Percentiles rank a stretch among this genome's conserved stretches.
phyloP scores from a whole-genome alignment of 2,113 vertebrate species.

The Xiphophorus hellerii region DNA sequence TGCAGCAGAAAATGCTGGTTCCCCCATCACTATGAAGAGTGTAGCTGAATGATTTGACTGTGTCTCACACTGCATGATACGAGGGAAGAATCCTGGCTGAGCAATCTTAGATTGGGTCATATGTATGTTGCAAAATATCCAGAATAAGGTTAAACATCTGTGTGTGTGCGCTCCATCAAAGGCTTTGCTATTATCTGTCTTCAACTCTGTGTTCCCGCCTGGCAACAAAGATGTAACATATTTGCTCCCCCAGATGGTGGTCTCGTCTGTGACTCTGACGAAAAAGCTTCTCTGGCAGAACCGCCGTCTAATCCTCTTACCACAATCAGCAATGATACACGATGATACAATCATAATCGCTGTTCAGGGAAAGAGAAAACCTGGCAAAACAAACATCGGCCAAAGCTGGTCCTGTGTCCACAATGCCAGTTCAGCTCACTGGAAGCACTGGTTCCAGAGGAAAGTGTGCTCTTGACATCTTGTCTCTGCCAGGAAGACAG shows the following conservation, averaged over 20 bases:
- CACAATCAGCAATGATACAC: constrained; percentile 59
- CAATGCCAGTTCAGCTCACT: constrained; percentile 1
- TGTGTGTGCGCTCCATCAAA: constrained; percentile 9
- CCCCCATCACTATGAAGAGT: constrained; percentile 32
- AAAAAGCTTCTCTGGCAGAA: constrained; percentile 62
- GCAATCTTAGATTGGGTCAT: background rate
- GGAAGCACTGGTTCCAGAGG: constrained; percentile 25
- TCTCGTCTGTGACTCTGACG: constrained; percentile 47
- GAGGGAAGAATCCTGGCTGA: background rate
- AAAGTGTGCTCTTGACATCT: constrained; percentile 13
- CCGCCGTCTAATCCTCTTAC: constrained; percentile 64
- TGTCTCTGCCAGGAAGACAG: constrained; percentile 15
- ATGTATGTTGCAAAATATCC: background rate
- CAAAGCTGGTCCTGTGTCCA: constrained; percentile 23
- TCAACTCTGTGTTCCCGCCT: constrained; percentile 44
- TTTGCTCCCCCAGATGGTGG: constrained; percentile 67
- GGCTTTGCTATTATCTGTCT: background rate
- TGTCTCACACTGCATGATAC: constrained; percentile 2
- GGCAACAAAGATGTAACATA: constrained; percentile 53
- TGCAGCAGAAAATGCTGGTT: constrained; percentile 41
- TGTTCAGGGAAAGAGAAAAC: constrained; percentile 48
- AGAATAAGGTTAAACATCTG: background rate
- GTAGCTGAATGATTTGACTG: constrained; percentile 14
- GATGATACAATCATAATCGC: constrained; percentile 60
- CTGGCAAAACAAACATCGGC: constrained; percentile 56